phyloP scores from a whole-genome alignment of 2,113 vertebrate species.

The Peucedramus taeniatus region DNA sequence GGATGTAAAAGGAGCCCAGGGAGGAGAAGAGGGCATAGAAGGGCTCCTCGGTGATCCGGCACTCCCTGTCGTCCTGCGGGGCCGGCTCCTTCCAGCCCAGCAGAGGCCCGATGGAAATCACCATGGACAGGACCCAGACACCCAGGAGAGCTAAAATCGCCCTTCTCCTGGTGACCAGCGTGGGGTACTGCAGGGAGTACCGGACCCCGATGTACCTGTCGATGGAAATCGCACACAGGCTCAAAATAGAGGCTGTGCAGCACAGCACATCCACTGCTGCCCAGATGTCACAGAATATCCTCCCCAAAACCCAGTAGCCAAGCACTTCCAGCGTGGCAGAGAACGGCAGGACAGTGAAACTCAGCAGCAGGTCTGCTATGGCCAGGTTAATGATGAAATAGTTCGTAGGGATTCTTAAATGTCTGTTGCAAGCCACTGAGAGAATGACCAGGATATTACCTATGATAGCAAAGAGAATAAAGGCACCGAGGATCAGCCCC shows the following conservation, averaged over 20 bases:
- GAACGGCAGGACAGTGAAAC: slow-evolving; percentile 92
- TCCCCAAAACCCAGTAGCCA: slow-evolving; percentile 90
- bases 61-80: slow-evolving; percentile 84
- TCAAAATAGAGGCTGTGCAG: slow-evolving; percentile 96
- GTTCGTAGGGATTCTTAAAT: slow-evolving; percentile 94
- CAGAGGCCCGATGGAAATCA: slow-evolving; percentile 96
- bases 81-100: slow-evolving; percentile 95
- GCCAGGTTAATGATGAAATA: slow-evolving; percentile 97
- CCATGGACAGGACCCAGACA: slow-evolving; percentile 89
- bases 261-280: slow-evolving; percentile 95
- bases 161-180: slow-evolving; percentile 88
- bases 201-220: slow-evolving; percentile 95
- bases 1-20: slow-evolving; percentile 96
- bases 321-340: slow-evolving; percentile 90
- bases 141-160: slow-evolving; percentile 88
- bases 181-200: slow-evolving; percentile 90
- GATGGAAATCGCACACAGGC: slow-evolving; percentile 95
- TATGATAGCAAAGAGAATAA: slow-evolving; percentile 92
- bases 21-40: slow-evolving; percentile 97
- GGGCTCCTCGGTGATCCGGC: slow-evolving; percentile 90
- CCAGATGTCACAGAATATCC: slow-evolving; percentile 96
- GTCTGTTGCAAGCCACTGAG: slow-evolving; percentile 93
- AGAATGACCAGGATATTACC: slow-evolving; percentile 96
- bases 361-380: slow-evolving; percentile 92
- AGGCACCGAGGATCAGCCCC: slow-evolving; percentile 89